A percentile compares a stretch with the other conserved stretches of the same genome.
Evolutionary conservation across 1,140 invertebrate genomes (phyloP).

Genomic region (Drosophila albomicans): DNA sequence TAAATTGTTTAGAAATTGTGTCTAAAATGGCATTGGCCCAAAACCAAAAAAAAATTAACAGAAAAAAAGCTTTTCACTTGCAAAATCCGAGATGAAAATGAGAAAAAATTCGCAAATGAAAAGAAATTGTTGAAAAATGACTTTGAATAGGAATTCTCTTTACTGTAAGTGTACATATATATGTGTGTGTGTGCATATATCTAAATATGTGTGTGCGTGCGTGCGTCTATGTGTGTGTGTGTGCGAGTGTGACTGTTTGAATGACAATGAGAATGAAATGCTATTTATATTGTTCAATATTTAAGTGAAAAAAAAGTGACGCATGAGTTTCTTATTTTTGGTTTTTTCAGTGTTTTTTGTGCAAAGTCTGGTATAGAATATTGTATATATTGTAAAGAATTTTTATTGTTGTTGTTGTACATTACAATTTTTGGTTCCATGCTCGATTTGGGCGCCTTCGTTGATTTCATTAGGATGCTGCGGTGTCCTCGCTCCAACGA

Average conservation of each 20-base stretch:
- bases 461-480: conserved; percentile 61
- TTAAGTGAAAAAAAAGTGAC: conserved; percentile 47
- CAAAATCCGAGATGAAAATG: conserved; percentile 21
- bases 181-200: conserved; percentile 6
- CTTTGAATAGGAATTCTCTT: conserved; percentile 38
- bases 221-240: conserved; percentile 2
- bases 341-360: conserved; percentile 27
- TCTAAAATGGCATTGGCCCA: conserved; percentile 37
- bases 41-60: neutral
- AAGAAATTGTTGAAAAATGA: conserved; percentile 55
- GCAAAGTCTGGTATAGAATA: conserved; percentile 33
- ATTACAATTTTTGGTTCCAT: conserved; percentile 80
- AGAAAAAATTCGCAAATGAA: conserved; percentile 21
- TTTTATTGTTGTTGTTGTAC: conserved; percentile 57
- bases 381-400: conserved; percentile 14
- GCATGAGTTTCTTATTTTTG: conserved; percentile 49
- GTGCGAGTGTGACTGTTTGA: conserved; percentile 24
- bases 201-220: conserved; percentile 8
- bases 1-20: conserved; percentile 40
- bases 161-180: conserved; percentile 4
- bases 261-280: conserved; percentile 55
- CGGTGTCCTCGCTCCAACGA: conserved; percentile 9
- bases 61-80: conserved; percentile 35
- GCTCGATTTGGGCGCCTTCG: conserved; percentile 67
- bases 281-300: conserved; percentile 52